Percentiles rank a stretch among this genome's conserved stretches.
Evolutionary conservation across 2,113 vertebrate species (phyloP).

Genomic region (Sula dactylatra): DNA sequence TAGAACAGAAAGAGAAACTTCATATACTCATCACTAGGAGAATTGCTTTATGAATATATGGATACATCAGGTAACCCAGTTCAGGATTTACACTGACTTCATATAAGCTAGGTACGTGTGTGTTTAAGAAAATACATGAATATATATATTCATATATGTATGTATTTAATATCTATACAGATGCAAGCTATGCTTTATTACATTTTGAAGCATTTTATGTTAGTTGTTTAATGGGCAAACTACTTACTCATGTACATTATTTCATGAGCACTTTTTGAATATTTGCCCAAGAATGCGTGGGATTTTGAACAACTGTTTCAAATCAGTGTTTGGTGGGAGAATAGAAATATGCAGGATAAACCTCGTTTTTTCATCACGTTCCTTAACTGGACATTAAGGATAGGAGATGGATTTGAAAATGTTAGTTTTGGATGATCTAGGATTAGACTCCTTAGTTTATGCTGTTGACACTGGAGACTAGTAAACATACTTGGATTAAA

Average conservation of each 20-base stretch:
- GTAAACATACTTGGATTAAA: neutral
- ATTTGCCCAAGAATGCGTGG: neutral
- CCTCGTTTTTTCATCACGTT: neutral
- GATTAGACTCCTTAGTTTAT: neutral
- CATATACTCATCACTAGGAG: neutral
- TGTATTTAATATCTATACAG: neutral
- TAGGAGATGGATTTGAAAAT: neutral
- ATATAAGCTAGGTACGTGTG: neutral
- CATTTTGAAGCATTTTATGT: neutral
- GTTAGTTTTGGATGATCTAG: neutral
- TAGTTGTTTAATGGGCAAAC: neutral
- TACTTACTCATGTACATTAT: neutral
- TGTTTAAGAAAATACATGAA: neutral
- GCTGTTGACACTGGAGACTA: neutral
- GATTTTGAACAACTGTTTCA: neutral
- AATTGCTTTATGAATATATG: neutral
- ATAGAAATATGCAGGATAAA: neutral
- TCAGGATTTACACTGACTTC: neutral
- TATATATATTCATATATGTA: neutral
- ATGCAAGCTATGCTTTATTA: neutral
- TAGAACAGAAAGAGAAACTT: neutral
- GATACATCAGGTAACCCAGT: neutral
- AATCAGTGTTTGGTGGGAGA: neutral
- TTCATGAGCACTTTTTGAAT: neutral
- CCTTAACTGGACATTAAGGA: neutral